Conservation (phyloP, 2,888 invertebrate species). For the Ypsolopha sequella region DNA sequence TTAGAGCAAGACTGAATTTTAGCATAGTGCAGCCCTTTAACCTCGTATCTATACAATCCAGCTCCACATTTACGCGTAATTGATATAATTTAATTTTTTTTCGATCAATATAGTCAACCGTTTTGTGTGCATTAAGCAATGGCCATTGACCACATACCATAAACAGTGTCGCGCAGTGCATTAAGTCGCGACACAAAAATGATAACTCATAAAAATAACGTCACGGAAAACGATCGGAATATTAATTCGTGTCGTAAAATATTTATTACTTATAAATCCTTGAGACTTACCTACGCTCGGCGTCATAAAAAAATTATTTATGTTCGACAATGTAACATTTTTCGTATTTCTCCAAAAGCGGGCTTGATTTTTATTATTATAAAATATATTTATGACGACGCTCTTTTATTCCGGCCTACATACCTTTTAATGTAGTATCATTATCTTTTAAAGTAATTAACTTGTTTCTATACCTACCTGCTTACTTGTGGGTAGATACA, state of each 20-base stretch:
- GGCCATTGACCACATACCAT: too few relatives aligned
- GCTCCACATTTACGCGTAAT: too few relatives aligned
- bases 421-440: constrained; percentile 22
- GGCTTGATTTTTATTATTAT: constrained; percentile 32
- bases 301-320: constrained; percentile 71
- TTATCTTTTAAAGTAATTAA: constrained; percentile 27
- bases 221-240: constrained; percentile 69
- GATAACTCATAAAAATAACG: constrained; percentile 70
- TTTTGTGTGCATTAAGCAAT: too few relatives aligned
- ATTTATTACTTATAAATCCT: constrained; percentile 71
- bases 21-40: too few relatives aligned
- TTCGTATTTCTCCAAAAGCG: constrained; percentile 64
- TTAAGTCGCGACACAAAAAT: constrained; percentile 61
- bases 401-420: constrained; percentile 20
- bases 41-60: too few relatives aligned
- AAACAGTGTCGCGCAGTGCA: constrained; percentile 18
- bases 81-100: too few relatives aligned
- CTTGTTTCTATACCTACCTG: constrained; percentile 13
- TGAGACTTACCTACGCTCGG: constrained; percentile 69
- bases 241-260: constrained; percentile 71
- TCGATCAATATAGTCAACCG: too few relatives aligned
- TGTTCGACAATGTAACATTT: constrained; percentile 67
- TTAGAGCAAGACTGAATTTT: too few relatives aligned
- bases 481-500: constrained; percentile 5
- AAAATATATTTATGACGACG: constrained; percentile 32